A percentile compares a stretch with the other conserved stretches of the same genome.
phyloP scores from a whole-genome alignment of 2,113 vertebrate genomes.

The Hyperopisus bebe region DNA sequence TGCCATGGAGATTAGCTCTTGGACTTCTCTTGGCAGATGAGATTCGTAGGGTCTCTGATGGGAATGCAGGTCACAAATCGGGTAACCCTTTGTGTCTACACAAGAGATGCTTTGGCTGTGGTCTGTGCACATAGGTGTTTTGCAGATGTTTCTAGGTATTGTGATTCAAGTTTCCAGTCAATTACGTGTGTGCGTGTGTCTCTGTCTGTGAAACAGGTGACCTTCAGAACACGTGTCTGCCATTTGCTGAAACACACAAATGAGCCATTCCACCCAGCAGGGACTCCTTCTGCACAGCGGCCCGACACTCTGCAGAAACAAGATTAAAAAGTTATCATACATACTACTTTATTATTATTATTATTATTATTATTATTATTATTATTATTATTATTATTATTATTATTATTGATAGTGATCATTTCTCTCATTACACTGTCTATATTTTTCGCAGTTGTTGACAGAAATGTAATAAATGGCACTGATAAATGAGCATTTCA shows the following conservation, averaged over 20 bases:
- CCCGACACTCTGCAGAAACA: neutral
- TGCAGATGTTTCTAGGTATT: constrained; percentile 54
- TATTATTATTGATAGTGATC: neutral
- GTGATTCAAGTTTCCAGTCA: constrained; percentile 53
- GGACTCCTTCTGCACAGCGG: neutral
- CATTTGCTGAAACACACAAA: neutral
- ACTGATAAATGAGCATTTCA: neutral
- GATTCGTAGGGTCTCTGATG: neutral
- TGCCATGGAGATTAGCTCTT: constrained; percentile 2
- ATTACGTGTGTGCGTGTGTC: constrained; percentile 34
- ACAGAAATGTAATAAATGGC: constrained; percentile 47
- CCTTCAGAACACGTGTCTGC: neutral
- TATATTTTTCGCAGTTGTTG: constrained; percentile 61
- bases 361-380: constrained; percentile 30
- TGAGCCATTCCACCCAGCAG: neutral
- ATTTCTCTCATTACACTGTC: neutral
- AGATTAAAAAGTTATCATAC: constrained; percentile 45
- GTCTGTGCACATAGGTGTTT: constrained; percentile 49
- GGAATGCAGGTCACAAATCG: constrained; percentile 1
- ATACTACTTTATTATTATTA: constrained; percentile 44
- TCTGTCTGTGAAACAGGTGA: neutral
- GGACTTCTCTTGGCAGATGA: neutral
- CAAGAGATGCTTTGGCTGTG: constrained; percentile 26
- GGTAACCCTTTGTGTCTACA: constrained; percentile 38
- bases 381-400: neutral